Evolutionary conservation across 2,797 vertebrate genomes (phyloP), one percentile per base, ranked within the genome.

Genomic region (Bovichtus variegatus): DNA sequence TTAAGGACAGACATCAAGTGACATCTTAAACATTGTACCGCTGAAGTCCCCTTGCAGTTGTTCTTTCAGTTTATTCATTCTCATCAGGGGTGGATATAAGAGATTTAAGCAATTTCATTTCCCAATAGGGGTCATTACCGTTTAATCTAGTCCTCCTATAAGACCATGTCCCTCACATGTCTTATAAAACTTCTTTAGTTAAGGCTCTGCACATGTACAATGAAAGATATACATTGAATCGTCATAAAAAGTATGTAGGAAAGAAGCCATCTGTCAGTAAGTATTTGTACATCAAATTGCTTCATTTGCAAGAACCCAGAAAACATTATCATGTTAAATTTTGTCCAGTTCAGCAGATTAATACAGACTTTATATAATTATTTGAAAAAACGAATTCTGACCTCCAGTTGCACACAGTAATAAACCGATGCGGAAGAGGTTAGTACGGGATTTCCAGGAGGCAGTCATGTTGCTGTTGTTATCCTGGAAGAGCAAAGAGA

Each of bases 321-420:
- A 51, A 57, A 1, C 18, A n/a, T 65, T 2, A 27, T 19, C 49
- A 1, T 46, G 3, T 47, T 19, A 40, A 3, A 11, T 19, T 9
- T 15, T 63, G n/a, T 29, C 9, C 29, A 61, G 3, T 47, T 57
- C 18, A 57, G 38, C 25, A 29, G 29, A n/a, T 31, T 63, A 21
- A 5, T 1, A 54, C 34, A 76, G 12, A 65, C 9, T 27, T 29
- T 2, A 19, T 43, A 16, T 2, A 6, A 7, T 8, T 19, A 71
- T 41, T 49, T 21, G 5, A 61, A 41, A 46, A n/a, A 29, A 66
- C 65, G 9, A 25, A 49, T 9, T 10, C 90, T 85, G 27, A 94
- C 93, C 92, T 92, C 50, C 62, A n/a, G 44, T 15, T 68, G 60
- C 16, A 75, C 70, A 84, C 29, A 91, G 82, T 7, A 87, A 46